A percentile compares a stretch with the other conserved stretches of the same genome.
Evolutionary conservation across 2,888 invertebrate genomes (phyloP).

Genomic region (Salticus scenicus): DNA sequence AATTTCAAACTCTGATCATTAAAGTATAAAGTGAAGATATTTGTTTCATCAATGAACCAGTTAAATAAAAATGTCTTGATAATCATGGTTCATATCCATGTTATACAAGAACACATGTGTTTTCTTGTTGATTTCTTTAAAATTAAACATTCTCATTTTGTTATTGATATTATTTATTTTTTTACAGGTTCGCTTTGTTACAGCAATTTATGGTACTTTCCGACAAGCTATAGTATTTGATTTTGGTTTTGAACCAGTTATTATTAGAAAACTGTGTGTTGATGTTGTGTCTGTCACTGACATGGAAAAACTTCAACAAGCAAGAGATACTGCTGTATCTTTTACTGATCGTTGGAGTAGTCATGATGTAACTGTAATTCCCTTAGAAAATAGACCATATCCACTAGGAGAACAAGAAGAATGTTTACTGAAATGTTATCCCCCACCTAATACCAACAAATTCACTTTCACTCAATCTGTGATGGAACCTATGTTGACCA

Average conservation of each 20-base stretch:
- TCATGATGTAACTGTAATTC: constrained; percentile 78
- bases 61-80: no score
- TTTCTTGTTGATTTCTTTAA: no score
- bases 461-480: constrained; percentile 83
- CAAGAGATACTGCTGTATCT: constrained; percentile 72
- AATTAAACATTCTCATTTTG: no score
- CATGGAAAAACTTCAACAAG: constrained; percentile 74
- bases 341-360: constrained; percentile 80
- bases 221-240: constrained; percentile 86
- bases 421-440: constrained; percentile 80
- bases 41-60: no score
- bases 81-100: no score
- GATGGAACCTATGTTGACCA: constrained; percentile 78
- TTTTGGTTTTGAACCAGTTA: constrained; percentile 79
- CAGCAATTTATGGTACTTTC: constrained; percentile 86
- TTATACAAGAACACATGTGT: no score
- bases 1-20: no score
- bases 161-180: no score
- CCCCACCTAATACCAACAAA: constrained; percentile 81
- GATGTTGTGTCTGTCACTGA: constrained; percentile 85
- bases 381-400: constrained; percentile 73
- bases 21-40: no score
- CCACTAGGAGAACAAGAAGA: constrained; percentile 74
- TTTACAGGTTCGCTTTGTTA: constrained; percentile 79
- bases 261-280: constrained; percentile 80